Conservation (phyloP, 2,888 invertebrate species). For the Zaprionus obscuricornis region DNA sequence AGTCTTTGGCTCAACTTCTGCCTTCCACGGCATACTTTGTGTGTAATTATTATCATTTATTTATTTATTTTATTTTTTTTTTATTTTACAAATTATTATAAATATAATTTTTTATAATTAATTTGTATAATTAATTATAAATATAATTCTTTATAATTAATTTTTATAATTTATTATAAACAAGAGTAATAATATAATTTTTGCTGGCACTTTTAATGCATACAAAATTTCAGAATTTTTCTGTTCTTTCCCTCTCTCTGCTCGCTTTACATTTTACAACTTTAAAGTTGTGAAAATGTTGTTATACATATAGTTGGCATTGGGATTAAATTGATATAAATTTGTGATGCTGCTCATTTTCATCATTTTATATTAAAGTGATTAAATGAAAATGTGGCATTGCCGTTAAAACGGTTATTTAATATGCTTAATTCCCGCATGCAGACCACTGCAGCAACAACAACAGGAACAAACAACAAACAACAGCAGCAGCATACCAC, state of each 20-base stretch:
- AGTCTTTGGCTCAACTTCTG: no score
- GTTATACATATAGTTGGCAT: not conserved
- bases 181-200: no score
- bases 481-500: constrained; percentile 19
- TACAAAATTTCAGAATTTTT: no score
- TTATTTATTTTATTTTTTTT: not conserved
- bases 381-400: constrained; percentile 38
- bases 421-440: constrained; percentile 35
- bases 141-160: no score
- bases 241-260: no score
- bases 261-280: no score
- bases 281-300: no score
- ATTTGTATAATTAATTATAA: no score
- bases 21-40: not conserved
- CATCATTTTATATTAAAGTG: constrained; percentile 42
- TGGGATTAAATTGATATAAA: constrained; percentile 43
- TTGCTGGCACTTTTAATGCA: no score
- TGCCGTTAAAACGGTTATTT: constrained; percentile 57
- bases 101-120: no score
- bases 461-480: constrained; percentile 22
- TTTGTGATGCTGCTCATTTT: constrained; percentile 22
- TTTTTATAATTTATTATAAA: no score
- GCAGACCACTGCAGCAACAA: constrained; percentile 28
- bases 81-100: no score
- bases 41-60: not conserved